Evolutionary conservation across 1,140 invertebrate genomes (phyloP), one percentile per base, ranked within the genome.

Genomic region (Archegozetes longisetosus): DNA sequence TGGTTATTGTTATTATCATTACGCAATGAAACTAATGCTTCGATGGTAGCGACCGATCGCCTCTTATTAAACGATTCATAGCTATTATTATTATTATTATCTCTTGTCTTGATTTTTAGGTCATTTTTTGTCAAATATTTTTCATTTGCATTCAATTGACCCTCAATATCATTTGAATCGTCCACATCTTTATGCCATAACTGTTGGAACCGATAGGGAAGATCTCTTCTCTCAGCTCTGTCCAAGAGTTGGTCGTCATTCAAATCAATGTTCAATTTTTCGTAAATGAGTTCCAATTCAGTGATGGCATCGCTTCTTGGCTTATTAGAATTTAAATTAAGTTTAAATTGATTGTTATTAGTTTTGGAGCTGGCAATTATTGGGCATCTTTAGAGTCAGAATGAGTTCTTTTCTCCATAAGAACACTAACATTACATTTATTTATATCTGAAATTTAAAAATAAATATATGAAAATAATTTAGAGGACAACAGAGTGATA

Each of bases 261-360:
- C 20, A 89, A 73, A 17, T 81, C 78, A 23, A 90, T 73, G 14
- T 81, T 79, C 24, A 91, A 74, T 20, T 58, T 58, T 32, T 55
- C 32, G 71, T 89, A 91, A 68, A 92, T 89, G 17, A 84, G 82
- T 74, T 93, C 88, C 28, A 93, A 70, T 71, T 92, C 88, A 64
- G 82, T 82, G 6, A 92, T 73, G 49, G 86, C 87, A 66, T 90
- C 85, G 13, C 23, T 51, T 58, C 17, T 53, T 50, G 20, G 12
- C 32, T 28, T 26, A 56, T 40, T 20, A 14, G 52, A 22, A 27
- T 58, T 40, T 6, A 40, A 17, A 40, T 40, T 40, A 40, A 17
- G 6, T 40, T 40, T 40, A 40, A 9, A 40, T 40, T 17, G 32
- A 40, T 40, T 40, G 32, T 40, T 40, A 40, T 40, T 40, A 40